Evolutionary conservation across 2,888 invertebrate species (phyloP), one percentile per base, ranked within the genome.

Genomic region (Phymatocera aterrima): DNA sequence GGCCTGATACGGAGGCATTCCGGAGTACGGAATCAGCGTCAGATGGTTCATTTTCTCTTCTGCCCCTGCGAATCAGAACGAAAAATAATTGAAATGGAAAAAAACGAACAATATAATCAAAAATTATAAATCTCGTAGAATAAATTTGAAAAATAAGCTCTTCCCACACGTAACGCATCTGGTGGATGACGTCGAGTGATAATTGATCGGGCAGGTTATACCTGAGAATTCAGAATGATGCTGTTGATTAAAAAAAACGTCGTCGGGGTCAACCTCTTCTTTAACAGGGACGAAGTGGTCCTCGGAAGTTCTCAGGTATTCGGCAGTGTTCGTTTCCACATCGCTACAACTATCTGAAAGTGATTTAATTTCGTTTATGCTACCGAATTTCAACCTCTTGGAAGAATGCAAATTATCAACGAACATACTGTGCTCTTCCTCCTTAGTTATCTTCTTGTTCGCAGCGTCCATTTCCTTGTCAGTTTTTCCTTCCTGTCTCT

Each of bases 1-100:
- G 1, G 40, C 34, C 10, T 75, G 75, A 40, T 75, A 75, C 15
- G 75, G 21, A 54, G 75, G 75, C 75, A 75, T 37, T 31, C 51
- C 40, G 21, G 75, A 12, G 21, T 75, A 75, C 40, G 75, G 75
- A 57, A 75, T 40, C 24, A 75, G 75, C 60, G 57, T 75, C 8
- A 75, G 24, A 28, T 75, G 75, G 57, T 75, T 75, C 40, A 75
- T 57, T 18, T 75, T 75, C 40, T 75, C 75, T 6, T 75, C 75
- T 34, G 43, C 28, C 10, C 60, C 75, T 75, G 40, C n/a, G n/a
- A n/a, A n/a, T n/a, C n/a, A n/a, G n/a, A 57, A 64, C 4, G 5
- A 75, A 75, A 43, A 57, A 54, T 51, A n/a, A 46, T 64, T 97
- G 82, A 97, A 92, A 84, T 96, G 95, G 87, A 96, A 97, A 87